Conservation (phyloP, 2,113 vertebrate species). For the Oxyura jamaicensis region DNA sequence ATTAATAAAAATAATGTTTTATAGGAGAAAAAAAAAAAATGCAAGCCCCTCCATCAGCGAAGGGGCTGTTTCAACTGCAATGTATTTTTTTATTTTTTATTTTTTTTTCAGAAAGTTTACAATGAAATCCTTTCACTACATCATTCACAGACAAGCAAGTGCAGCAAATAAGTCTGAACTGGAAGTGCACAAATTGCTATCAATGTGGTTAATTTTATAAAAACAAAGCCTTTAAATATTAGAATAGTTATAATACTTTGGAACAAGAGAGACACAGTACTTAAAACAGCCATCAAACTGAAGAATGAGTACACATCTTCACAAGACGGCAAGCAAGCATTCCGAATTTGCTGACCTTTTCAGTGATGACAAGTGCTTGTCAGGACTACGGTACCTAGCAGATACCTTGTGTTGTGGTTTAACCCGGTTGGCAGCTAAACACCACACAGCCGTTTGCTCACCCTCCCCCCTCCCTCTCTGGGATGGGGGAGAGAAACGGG, state of each 20-base stretch:
- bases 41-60: not conserved
- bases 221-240: not conserved
- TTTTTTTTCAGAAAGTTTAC: not conserved
- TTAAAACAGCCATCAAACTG: not conserved
- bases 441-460: too few relatives aligned
- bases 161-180: not conserved
- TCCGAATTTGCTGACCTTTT: not conserved
- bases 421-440: too few relatives aligned
- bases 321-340: not conserved
- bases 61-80: not conserved
- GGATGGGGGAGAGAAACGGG: too few relatives aligned
- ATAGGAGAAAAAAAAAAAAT: not conserved
- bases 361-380: not conserved
- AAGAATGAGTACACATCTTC: not conserved
- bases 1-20: not conserved
- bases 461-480: too few relatives aligned
- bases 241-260: not conserved
- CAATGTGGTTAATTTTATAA: not conserved
- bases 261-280: not conserved
- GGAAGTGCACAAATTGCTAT: not conserved
- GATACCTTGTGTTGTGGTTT: too few relatives aligned
- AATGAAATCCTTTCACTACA: not conserved
- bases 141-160: not conserved
- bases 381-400: not conserved
- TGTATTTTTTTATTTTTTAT: too few relatives aligned